phyloP scores from a whole-genome alignment of 1,140 invertebrate genomes.

The Temnothorax nylanderi region DNA sequence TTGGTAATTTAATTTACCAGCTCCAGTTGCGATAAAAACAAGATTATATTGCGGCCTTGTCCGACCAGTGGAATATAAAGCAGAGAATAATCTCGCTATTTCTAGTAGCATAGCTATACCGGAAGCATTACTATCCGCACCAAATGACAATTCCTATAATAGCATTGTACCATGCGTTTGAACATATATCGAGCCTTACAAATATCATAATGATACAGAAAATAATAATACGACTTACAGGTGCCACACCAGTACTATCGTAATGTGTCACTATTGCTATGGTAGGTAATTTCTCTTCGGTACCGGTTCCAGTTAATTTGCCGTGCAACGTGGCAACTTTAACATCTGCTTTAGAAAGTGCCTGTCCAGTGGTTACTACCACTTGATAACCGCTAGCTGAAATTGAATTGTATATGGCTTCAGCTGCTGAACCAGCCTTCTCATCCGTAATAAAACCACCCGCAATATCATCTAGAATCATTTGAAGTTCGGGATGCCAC shows the following conservation, averaged over 20 bases:
- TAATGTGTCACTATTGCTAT: slow-evolving; percentile 97
- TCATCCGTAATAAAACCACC: slow-evolving; percentile 86
- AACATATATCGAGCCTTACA: background rate
- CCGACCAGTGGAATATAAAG: slow-evolving; percentile 93
- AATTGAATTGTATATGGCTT: slow-evolving; percentile 93
- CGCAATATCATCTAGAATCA: slow-evolving; percentile 92
- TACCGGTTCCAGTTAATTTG: slow-evolving; percentile 92
- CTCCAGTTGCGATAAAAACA: slow-evolving; percentile 96
- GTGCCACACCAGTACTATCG: slow-evolving; percentile 94
- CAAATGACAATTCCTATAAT: slow-evolving; percentile 92
- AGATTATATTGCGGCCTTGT: slow-evolving; percentile 95
- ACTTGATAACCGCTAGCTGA: slow-evolving; percentile 97
- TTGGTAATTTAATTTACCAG: slow-evolving; percentile 98
- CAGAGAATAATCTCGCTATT: slow-evolving; percentile 95
- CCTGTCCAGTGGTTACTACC: slow-evolving; percentile 90
- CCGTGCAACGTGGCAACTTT: slow-evolving; percentile 95
- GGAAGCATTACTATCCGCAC: slow-evolving; percentile 97
- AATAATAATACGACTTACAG: slow-evolving; percentile 88
- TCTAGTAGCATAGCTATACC: slow-evolving; percentile 96
- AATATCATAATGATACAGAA: background rate
- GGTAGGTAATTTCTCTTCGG: slow-evolving; percentile 93
- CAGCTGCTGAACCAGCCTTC: slow-evolving; percentile 88
- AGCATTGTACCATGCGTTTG: slow-evolving; percentile 55
- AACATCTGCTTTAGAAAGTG: slow-evolving; percentile 91
- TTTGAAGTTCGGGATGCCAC: slow-evolving; percentile 90